A percentile compares a stretch with the other conserved stretches of the same genome.
Conservation (phyloP, 2,113 vertebrate species). For the Limnothrissa miodon region DNA sequence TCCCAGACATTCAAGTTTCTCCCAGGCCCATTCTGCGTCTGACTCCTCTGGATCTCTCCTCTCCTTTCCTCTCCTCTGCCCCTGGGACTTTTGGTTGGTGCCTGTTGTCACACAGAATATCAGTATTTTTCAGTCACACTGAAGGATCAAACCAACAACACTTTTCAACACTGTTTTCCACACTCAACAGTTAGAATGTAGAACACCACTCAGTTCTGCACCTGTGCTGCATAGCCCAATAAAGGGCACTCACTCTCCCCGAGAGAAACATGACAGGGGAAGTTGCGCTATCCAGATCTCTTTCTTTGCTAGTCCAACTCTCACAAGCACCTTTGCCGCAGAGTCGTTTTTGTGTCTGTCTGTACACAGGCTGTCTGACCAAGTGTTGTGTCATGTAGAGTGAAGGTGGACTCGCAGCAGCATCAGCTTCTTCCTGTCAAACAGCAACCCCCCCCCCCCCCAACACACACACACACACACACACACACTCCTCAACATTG, state of each 20-base stretch:
- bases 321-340: neutral
- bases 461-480: too few relatives aligned
- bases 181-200: constrained; percentile 14
- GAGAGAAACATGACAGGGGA: neutral
- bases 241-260: neutral
- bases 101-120: neutral
- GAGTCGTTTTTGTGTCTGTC: neutral
- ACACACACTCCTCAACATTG: neutral
- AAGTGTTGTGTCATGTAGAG: neutral
- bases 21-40: neutral
- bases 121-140: neutral
- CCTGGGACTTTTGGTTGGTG: neutral
- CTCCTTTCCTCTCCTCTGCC: neutral
- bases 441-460: too few relatives aligned
- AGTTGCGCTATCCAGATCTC: neutral
- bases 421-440: too few relatives aligned
- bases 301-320: neutral
- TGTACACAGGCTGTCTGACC: neutral
- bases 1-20: neutral
- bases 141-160: neutral
- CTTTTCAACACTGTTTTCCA: neutral
- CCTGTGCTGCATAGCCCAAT: neutral
- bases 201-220: neutral
- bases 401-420: too few relatives aligned
- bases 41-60: neutral